Evolutionary conservation across 1,140 invertebrate species (phyloP), one percentile per base, ranked within the genome.

Genomic region (Monomorium pharaonis): DNA sequence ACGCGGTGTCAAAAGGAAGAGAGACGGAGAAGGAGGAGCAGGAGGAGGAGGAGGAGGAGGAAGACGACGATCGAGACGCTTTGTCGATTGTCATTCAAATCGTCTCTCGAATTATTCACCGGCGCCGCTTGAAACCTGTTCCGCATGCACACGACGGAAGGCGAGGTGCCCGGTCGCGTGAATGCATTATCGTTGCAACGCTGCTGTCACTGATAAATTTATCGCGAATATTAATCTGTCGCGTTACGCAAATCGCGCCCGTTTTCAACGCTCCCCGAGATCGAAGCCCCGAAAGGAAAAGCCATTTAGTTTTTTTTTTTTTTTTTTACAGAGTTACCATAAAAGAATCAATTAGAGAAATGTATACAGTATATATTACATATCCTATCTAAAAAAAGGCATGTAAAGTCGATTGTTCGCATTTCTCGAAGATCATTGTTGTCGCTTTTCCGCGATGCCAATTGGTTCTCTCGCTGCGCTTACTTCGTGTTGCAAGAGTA

Each of bases 11-110:
- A 80, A 44, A 69, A 69, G 65, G 81, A 18, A 33, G 67, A 72
- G 14, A 33, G 47, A 27, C 2, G 27, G 5, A 21, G 9, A 63
- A 54, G 42, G 33, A 51, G 27, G 18, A 49, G 9, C 63, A 54
- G 42, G 33, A 51, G 27, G 18, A 49, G 27, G 12, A 42, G 30
- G 69, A 56, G 18, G 18, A 69, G 12, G 69, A 62, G 49, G 69
- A 56, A 33, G 30, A 83, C 75, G 84, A 65, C 84, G 69, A 86
- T 85, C 83, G 72, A 74, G 49, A 49, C 37, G 69, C 21, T 60
- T 49, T 65, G 65, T 58, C 67, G 86, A 88, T 88, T 89, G 86
- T 88, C 76, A 88, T 89, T 89, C 75, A 89, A 89, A 89, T 85
- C 74, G 81, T 2, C 49, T 18, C 18, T 60, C 42, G 86, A 89